Evolutionary conservation across 2,113 vertebrate species (phyloP), one percentile per base, ranked within the genome.

Genomic region (Galeopterus variegatus): DNA sequence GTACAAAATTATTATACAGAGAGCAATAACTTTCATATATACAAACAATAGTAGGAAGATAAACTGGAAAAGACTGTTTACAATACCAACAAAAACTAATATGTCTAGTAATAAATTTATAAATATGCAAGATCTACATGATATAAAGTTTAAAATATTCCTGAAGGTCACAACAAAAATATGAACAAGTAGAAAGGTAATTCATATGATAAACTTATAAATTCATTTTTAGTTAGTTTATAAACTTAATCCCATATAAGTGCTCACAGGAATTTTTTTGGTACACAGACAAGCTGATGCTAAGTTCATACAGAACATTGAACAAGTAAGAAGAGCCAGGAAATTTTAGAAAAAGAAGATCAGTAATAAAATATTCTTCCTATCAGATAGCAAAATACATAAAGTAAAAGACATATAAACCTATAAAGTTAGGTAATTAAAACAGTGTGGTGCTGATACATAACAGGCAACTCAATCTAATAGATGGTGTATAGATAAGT

Each of bases 381-480:
- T 76, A 76, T 52, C 26, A 75, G 26, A 79, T 14, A 56, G 41
- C 54, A 69, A 80, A 95, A 75, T 67, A 81, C 3, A 26, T 50
- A 81, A 31, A 86, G 52, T 36, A n/a, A 19, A 33, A 93, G 73
- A 54, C 3, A 65, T 14, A n/a, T 52, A 92, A 72, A 87, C 58
- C 56, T 23, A 41, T 73, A 79, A 77, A 85, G 24, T 58, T 67
- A 90, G 65, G 54, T 93, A 88, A 64, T 76, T 87, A 82, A 93
- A 97, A 75, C n/a, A 87, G 67, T 41, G 31, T 77, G 54, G 19
- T 83, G 82, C 60, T 65, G 31, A 83, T 77, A 83, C 1, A 50
- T 50, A 70, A 77, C 21, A 75, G 84, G 80, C 28, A 96, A 69
- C 45, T 86, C 60, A 77, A 33, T 28, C 50, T 90, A 82, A 83